Evolutionary conservation across 1,140 invertebrate genomes (phyloP).

Genomic region (Teleogryllus occipitalis): DNA sequence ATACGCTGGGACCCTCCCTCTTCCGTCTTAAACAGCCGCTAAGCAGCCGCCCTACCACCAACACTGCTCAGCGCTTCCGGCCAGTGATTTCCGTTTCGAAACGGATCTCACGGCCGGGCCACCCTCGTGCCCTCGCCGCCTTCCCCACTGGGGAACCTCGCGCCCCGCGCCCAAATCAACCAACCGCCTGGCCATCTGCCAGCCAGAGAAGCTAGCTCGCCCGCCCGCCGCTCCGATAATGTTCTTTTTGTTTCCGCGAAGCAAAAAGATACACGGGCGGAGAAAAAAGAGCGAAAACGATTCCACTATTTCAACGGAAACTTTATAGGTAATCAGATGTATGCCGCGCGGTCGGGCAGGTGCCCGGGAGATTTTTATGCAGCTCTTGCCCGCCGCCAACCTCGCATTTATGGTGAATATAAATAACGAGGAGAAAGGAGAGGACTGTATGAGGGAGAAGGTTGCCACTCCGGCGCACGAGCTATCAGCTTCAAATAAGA

Average conservation of each 20-base stretch:
- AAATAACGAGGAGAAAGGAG: not conserved
- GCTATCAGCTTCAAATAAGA: too few relatives aligned
- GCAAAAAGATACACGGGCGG: not conserved
- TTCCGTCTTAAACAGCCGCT: too few relatives aligned
- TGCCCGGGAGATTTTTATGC: not conserved
- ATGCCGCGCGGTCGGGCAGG: not conserved
- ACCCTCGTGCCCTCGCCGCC: not conserved
- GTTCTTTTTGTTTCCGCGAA: not conserved
- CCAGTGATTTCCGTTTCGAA: not conserved
- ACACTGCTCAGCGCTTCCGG: not conserved
- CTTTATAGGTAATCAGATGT: not conserved
- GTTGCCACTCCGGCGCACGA: not conserved
- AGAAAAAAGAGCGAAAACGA: not conserved
- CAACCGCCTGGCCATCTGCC: slow-evolving; percentile 2
- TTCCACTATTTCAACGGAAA: not conserved
- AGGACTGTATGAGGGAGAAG: not conserved
- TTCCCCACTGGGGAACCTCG: not conserved
- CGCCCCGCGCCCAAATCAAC: not conserved
- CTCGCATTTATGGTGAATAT: not conserved
- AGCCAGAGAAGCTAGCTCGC: not conserved
- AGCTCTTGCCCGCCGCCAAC: not conserved
- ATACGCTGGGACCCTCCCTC: too few relatives aligned
- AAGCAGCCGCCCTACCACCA: too few relatives aligned
- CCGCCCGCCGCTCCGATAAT: not conserved
- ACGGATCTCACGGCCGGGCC: too few relatives aligned